Percentiles rank a stretch among this genome's conserved stretches.
Evolutionary conservation across 1,140 invertebrate species (phyloP).

Genomic region (Ooceraea biroi): DNA sequence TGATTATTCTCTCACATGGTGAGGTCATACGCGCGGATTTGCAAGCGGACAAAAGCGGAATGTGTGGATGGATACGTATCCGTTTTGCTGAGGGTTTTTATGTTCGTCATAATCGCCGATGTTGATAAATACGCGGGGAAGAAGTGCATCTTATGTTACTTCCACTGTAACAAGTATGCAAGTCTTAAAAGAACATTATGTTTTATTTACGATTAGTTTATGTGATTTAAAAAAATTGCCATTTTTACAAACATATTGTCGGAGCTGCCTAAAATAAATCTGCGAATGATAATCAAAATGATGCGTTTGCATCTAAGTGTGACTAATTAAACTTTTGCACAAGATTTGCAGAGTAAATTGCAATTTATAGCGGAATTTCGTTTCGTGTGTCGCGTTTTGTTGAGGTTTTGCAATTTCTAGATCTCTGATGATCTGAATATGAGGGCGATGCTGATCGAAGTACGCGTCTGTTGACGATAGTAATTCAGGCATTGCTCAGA

Average conservation of each 20-base stretch:
- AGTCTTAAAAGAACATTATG: neutral
- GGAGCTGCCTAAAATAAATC: neutral
- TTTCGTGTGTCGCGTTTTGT: too few species aligned
- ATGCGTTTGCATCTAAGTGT: neutral
- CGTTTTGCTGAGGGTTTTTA: neutral
- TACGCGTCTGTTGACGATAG: neutral
- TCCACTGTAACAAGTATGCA: neutral
- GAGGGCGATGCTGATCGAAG: neutral
- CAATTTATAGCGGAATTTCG: too few species aligned
- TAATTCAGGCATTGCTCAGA: neutral
- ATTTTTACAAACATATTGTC: neutral
- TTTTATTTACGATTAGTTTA: neutral
- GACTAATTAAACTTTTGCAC: slow-evolving; percentile 14
- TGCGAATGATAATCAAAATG: neutral
- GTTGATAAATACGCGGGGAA: neutral
- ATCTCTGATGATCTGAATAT: neutral
- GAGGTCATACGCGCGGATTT: slow-evolving; percentile 18
- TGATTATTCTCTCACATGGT: slow-evolving; percentile 34
- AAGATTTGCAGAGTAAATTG: neutral
- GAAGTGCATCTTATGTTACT: neutral
- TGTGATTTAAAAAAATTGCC: neutral
- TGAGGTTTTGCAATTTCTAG: too few species aligned
- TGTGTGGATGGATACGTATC: neutral
- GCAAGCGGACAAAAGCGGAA: slow-evolving; percentile 2
- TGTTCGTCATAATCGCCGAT: neutral